Evolutionary conservation across 2,888 invertebrate genomes (phyloP).

Genomic region (Sipunculus nudus): DNA sequence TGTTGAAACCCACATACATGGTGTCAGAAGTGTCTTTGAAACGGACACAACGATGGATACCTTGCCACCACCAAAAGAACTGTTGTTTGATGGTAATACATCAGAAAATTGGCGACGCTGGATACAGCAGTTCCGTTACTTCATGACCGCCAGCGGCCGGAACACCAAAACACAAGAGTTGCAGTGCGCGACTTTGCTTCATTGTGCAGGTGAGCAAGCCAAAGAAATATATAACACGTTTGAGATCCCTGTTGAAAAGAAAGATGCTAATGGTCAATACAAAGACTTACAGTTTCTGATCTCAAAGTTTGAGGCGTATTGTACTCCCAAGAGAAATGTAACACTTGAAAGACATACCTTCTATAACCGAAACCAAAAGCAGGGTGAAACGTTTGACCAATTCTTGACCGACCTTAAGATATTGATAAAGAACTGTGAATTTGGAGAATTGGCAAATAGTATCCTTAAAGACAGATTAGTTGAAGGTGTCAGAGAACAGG

Average conservation of each 20-base stretch:
- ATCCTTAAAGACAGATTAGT: conserved; percentile 27
- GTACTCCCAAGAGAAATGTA: background rate
- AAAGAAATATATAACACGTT: background rate
- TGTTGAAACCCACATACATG: too few relatives aligned
- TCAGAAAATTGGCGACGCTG: background rate
- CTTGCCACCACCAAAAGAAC: background rate
- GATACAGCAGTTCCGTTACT: background rate
- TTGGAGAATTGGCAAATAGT: conserved; percentile 21
- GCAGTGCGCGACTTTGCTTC: background rate
- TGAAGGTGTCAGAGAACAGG: conserved; percentile 19
- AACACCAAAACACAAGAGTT: background rate
- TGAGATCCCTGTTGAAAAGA: background rate
- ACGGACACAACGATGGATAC: conserved; percentile 16
- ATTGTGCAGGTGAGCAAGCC: background rate
- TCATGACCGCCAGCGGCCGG: background rate
- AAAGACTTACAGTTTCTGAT: too few relatives aligned
- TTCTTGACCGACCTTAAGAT: conserved; percentile 23
- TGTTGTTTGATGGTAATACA: background rate
- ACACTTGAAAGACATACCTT: too few relatives aligned
- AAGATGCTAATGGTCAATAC: background rate
- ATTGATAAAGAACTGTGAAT: conserved; percentile 27
- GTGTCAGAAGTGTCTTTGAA: too few relatives aligned
- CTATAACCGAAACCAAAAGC: conserved; percentile 16
- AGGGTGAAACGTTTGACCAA: conserved; percentile 21
- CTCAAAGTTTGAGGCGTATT: background rate